phyloP scores from a whole-genome alignment of 1,140 invertebrate species.

The Pachyrhynchus sulphureomaculatus region DNA sequence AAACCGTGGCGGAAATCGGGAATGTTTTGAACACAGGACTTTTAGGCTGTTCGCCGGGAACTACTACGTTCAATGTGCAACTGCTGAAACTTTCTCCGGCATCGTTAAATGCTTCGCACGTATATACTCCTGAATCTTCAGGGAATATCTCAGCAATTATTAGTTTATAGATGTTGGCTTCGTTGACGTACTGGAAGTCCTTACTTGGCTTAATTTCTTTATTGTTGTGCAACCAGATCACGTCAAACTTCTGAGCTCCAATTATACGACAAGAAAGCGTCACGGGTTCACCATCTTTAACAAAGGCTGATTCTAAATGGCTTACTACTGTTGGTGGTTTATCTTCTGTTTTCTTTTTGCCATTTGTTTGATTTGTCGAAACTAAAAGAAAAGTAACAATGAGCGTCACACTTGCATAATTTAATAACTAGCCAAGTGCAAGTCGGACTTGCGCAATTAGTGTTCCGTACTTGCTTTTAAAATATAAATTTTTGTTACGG shows the following conservation, averaged over 20 bases:
- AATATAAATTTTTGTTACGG: too few relatives aligned
- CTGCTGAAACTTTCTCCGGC: conserved; percentile 90
- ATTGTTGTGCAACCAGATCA: conserved; percentile 94
- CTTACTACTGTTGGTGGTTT: conserved; percentile 81
- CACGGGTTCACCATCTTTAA: conserved; percentile 84
- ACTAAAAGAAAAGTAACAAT: conserved; percentile 55
- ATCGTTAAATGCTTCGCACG: conserved; percentile 95
- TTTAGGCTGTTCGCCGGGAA: conserved; percentile 83
- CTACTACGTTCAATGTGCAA: conserved; percentile 80
- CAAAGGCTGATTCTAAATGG: conserved; percentile 75
- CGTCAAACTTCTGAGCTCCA: conserved; percentile 86
- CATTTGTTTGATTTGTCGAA: conserved; percentile 58
- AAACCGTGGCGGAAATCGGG: conserved; percentile 84
- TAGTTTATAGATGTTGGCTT: conserved; percentile 88
- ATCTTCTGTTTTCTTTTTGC: conserved; percentile 59
- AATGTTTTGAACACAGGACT: conserved; percentile 85
- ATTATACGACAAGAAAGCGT: conserved; percentile 83
- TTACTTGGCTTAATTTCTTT: conserved; percentile 96
- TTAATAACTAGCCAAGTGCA: too few relatives aligned
- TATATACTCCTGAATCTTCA: conserved; percentile 90
- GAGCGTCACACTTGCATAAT: conserved; percentile 4
- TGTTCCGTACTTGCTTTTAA: too few relatives aligned
- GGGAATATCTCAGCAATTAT: conserved; percentile 93
- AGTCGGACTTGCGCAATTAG: too few relatives aligned
- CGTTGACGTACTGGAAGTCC: conserved; percentile 90